A percentile compares a stretch with the other conserved stretches of the same genome.
These are phyloP conservation scores for Rhegmatorhina hoffmannsi DNA, from an alignment of 2,113 vertebrate genomes.

Conservation along the genomic window DNA sequence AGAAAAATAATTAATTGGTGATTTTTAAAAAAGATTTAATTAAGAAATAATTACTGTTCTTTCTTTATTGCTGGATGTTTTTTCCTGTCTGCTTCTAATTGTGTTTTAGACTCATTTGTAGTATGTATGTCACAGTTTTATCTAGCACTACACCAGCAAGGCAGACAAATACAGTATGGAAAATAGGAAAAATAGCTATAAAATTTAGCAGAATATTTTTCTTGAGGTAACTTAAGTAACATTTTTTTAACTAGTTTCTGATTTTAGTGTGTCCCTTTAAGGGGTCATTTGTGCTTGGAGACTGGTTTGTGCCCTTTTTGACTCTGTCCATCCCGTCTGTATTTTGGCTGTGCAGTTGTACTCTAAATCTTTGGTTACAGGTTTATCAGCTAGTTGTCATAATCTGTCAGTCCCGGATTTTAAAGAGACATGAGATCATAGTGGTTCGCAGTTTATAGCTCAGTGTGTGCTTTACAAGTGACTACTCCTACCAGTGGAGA, in stretches of 20 bases:
- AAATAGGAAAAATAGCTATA: background rate
- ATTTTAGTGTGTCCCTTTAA: background rate
- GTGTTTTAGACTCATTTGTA: background rate
- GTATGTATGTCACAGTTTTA: background rate
- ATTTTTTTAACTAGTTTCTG: background rate
- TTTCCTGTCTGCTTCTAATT: background rate
- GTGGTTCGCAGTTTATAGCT: background rate
- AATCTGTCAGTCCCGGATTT: background rate
- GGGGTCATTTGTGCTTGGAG: accelerated
- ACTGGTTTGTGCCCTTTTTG: background rate
- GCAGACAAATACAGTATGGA: background rate
- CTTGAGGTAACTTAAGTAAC: background rate
- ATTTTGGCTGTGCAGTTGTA: background rate
- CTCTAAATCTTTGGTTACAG: background rate
- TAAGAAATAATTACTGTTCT: background rate
- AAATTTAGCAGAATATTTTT: background rate
- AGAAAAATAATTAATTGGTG: background rate
- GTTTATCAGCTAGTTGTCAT: background rate
- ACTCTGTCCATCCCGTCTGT: accelerated
- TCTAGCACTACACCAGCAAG: background rate
- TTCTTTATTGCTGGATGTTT: background rate
- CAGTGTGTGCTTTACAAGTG: background rate
- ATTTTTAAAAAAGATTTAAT: background rate
- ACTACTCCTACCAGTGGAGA: background rate
- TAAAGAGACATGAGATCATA: background rate